Evolutionary conservation across 53 echinoderm and acorn worm species (phyloP), one percentile per base, ranked within the genome.

Genomic region (Actinopyga echinites): DNA sequence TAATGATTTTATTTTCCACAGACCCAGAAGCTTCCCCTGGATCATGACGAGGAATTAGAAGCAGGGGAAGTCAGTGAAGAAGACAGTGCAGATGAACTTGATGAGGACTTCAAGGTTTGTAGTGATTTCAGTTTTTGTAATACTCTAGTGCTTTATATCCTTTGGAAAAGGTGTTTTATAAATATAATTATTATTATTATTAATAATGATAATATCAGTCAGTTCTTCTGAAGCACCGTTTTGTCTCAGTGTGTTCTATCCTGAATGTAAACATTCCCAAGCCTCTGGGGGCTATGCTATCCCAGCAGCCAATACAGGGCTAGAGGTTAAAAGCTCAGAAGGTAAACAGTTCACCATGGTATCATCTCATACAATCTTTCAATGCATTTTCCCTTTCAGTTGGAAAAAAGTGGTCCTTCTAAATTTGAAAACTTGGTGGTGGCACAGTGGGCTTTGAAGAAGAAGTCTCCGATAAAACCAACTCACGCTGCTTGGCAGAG

Each of bases 41-140:
- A 95, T 32, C 89, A 92, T 60, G 91, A 93, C 65, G 83, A 85
- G 32, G 95, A 99, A 11, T 63, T 92, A 2, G 99, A 99, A 26
- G 92, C 92, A 12, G 99, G 99, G 28, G 99, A 99, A 79, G 99
- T 99, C 19, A 99, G 94, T 79, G 99, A 99, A 42, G 99, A 99
- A 78, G 99, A 99, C 64, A 99, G 99, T 54, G 99, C 99, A 11
- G 99, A 99, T 88, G 99, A 99, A 59, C 74, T 99, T 33, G 99
- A 99, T 42, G 99, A 99, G 13, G 90, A 99, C 28, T 95, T 95
- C 56, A 99, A 99, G 95, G 99, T 99, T 62, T 62, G 62, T 62
- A 10, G 1, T 5, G 2, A 29, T 62, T 30, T 25, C 13, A 49
- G 49, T 15, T 49, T 44, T 44, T 40, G 8, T 44, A 1, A 7